Evolutionary conservation across 2,113 vertebrate genomes (phyloP), one percentile per base, ranked within the genome.

Genomic region (Gadus macrocephalus): DNA sequence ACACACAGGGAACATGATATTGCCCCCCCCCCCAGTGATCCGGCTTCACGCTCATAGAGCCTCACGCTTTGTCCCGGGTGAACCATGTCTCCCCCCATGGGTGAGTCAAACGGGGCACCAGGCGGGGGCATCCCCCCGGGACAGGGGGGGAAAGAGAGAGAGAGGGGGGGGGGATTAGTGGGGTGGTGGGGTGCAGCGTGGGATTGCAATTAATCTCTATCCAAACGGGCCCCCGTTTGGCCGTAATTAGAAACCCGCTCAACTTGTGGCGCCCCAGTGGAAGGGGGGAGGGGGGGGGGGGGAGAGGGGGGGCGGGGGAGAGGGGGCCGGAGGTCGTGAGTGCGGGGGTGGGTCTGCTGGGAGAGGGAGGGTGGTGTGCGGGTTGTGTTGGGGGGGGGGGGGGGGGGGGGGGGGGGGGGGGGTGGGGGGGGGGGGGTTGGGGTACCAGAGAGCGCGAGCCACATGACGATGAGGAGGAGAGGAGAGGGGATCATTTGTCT

Each of bases 151-250:
- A 56, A 2, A 76, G 72, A 72, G 77, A 35, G 2, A 75, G 12
- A 1, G 75, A 73, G 71, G 20, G 75, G 74, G 71, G n/a, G 20
- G 16, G 55, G 25, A 22, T n/a, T 58, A 12, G 38, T 49, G 17
- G 38, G 49, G 55, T 53, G 71, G 25, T 25, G 72, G 72, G 68
- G 64, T 78, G 64, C 67, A 73, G 81, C 72, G 49, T 72, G 70
- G 67, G 64, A 20, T 56, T 31, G 88, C 84, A 88, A 90, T 89
- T 90, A 85, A 88, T 91, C 88, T 75, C 69, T 59, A 81, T 88
- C 70, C 71, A 79, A 85, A 79, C 64, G 75, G 9, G 6, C 31
- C 31, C 31, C 31, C 31, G 19, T 15, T 8, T 85, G 81, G 82
- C 79, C 82, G 83, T 82, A 79, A 89, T 84, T 86, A 79, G 78